A percentile compares a stretch with the other conserved stretches of the same genome.
These are phyloP conservation scores for Actinia tenebrosa DNA, from an alignment of 64 coral and sea anemone genomes.

Conservation along the genomic window DNA sequence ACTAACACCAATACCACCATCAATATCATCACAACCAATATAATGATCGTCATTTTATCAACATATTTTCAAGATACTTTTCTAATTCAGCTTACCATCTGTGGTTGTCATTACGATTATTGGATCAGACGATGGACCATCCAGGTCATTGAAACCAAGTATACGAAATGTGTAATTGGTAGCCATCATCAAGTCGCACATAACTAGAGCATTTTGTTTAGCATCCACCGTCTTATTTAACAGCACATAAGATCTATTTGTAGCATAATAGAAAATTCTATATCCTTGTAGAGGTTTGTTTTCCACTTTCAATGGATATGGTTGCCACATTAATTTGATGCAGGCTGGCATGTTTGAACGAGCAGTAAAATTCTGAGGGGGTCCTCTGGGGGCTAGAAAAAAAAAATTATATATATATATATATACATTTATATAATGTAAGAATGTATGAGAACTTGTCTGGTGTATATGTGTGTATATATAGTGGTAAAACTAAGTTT, in stretches of 20 bases:
- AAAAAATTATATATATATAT: background rate
- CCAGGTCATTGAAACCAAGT: background rate
- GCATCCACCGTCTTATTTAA: background rate
- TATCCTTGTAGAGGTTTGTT: background rate
- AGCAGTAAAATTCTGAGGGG: conserved; percentile 17
- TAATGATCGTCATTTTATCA: too few relatives aligned
- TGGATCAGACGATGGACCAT: background rate
- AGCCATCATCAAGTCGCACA: background rate
- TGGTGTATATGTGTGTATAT: too few relatives aligned
- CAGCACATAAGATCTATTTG: background rate
- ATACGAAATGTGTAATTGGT: conserved; percentile 13
- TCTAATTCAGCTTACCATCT: background rate
- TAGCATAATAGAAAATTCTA: background rate
- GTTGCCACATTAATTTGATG: conserved; percentile 13
- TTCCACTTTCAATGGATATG: background rate
- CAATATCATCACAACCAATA: too few relatives aligned
- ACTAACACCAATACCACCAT: too few relatives aligned
- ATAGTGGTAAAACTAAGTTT: too few relatives aligned
- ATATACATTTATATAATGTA: too few relatives aligned
- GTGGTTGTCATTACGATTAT: background rate
- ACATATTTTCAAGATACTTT: background rate
- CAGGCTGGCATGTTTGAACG: background rate
- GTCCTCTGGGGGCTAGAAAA: background rate
- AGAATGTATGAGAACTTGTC: too few relatives aligned
- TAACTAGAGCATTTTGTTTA: background rate